Conservation (phyloP, 2,797 vertebrate species). For the Falco concolor region DNA sequence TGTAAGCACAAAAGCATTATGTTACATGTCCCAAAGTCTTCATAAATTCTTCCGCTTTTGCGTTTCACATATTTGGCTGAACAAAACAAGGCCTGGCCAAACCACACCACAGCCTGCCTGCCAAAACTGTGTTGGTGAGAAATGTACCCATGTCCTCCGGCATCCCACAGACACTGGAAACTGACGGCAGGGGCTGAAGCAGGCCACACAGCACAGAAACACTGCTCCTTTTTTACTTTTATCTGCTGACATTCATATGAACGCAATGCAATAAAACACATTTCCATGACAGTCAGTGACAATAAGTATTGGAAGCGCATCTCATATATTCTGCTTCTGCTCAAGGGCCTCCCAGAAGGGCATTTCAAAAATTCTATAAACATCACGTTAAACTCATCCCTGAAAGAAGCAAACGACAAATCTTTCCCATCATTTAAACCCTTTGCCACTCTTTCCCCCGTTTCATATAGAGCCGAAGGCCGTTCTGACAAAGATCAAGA, state of each 20-base stretch:
- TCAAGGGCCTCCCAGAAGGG: constrained; percentile 40
- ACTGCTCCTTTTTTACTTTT: constrained; percentile 23
- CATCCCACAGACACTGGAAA: background rate
- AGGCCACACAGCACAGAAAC: constrained; percentile 43
- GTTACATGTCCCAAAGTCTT: background rate
- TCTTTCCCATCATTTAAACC: background rate
- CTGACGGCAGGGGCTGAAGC: constrained; percentile 4
- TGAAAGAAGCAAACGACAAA: constrained; percentile 2
- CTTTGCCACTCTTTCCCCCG: background rate
- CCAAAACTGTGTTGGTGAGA: constrained; percentile 4
- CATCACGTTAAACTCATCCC: background rate
- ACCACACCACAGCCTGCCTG: background rate
- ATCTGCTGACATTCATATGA: constrained; percentile 50
- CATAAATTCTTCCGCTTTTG: background rate
- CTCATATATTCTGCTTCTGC: background rate
- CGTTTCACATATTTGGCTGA: background rate
- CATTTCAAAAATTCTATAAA: constrained; percentile 19
- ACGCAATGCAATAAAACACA: constrained; percentile 58
- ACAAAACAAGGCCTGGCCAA: background rate
- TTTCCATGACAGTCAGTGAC: background rate
- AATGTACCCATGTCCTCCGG: background rate
- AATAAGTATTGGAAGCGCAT: background rate
- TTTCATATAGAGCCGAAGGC: background rate
- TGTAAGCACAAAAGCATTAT: background rate
- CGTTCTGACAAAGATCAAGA: background rate